Evolutionary conservation across 2,113 vertebrate genomes (phyloP).

Genomic region (Micromys minutus): DNA sequence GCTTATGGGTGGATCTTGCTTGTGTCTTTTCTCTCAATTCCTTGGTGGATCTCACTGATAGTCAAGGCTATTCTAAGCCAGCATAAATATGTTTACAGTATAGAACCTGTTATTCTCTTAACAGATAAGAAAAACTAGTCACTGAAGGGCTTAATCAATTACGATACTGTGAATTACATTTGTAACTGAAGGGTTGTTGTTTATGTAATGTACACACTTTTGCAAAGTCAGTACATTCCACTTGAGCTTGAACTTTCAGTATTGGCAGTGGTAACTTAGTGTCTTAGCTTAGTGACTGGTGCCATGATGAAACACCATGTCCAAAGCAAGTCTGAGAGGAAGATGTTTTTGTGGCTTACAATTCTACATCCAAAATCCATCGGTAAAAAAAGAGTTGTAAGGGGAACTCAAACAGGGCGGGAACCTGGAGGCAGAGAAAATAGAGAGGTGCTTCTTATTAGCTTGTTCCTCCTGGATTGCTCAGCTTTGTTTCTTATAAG

Average conservation of each 20-base stretch:
- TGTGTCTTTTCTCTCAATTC: not conserved
- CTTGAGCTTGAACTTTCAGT: not conserved
- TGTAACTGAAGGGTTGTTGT: not conserved
- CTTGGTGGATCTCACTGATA: not conserved
- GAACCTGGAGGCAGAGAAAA: not conserved
- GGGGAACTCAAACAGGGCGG: not conserved
- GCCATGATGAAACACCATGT: not conserved
- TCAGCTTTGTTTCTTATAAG: not conserved
- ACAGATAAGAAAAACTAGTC: not conserved
- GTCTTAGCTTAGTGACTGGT: not conserved
- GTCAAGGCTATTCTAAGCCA: not conserved
- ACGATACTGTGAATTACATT: not conserved
- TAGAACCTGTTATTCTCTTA: not conserved
- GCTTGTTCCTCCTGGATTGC: not conserved
- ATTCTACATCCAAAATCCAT: not conserved
- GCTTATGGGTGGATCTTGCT: not conserved
- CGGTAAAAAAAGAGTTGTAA: not conserved
- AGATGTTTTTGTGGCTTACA: not conserved
- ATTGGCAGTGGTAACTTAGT: not conserved
- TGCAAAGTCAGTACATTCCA: not conserved
- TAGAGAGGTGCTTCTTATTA: not conserved
- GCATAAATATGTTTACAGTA: not conserved
- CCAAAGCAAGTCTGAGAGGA: not conserved
- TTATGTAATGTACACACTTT: not conserved
- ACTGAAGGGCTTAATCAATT: not conserved